Percentiles rank a stretch among this genome's conserved stretches.
Evolutionary conservation across 2,797 vertebrate species (phyloP).

Genomic region (Hoplostethus atlanticus): DNA sequence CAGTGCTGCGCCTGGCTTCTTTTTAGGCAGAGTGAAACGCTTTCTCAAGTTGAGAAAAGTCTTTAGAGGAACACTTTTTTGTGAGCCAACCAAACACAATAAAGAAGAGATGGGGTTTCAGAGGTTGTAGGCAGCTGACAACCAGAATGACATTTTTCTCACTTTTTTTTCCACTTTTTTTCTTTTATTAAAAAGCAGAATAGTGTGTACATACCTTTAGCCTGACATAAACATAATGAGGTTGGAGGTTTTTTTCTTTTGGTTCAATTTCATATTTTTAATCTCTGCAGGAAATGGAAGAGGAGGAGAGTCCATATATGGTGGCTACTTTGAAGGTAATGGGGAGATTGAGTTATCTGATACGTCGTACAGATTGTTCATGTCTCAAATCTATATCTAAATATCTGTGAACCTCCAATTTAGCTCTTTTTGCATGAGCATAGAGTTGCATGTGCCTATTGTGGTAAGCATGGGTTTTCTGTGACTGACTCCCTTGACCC

Average conservation of each 20-base stretch:
- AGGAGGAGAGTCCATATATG: constrained; percentile 99
- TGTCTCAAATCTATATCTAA: constrained; percentile 33
- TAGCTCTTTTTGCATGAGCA: constrained; percentile 88
- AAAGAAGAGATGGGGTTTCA: no score
- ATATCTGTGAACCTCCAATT: constrained; percentile 14
- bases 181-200: no score
- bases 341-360: constrained; percentile 34
- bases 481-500: constrained; percentile 56
- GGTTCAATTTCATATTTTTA: constrained; percentile 7
- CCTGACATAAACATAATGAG: not conserved
- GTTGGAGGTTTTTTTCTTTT: not conserved
- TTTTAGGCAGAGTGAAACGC: no score
- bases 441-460: constrained; percentile 89
- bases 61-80: not conserved
- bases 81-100: no score
- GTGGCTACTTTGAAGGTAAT: constrained; percentile 99
- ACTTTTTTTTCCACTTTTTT: no score
- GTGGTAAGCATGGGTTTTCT: constrained; percentile 84
- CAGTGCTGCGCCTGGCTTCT: not conserved
- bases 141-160: no score
- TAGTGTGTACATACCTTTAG: no score
- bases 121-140: no score
- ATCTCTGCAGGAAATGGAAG: constrained; percentile 92
- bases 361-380: constrained; percentile 17
- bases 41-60: constrained; percentile 2